Base-by-base conservation (phyloP, 35 echinoderm and acorn worm genomes). In the Ophiothrix spiculata region DNA sequence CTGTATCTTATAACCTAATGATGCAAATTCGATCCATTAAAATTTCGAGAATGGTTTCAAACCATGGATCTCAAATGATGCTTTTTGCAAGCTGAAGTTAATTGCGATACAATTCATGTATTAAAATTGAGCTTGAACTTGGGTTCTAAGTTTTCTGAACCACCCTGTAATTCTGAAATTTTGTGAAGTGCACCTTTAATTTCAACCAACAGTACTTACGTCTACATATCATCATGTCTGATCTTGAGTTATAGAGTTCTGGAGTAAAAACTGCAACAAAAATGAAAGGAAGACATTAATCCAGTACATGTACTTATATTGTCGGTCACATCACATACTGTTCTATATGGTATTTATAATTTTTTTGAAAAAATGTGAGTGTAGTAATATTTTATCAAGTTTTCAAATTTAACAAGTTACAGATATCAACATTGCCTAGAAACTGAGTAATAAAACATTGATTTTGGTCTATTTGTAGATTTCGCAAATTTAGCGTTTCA, bases 161-260 rank as follows among this genome's bases (percentile, higher is more conserved):
- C 19, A 15, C 33, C 0, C 75, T 17, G 1, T 31, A 77, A 0
- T 3, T 35, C 4, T 4, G 33, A 77, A 77, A 29, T 0, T 31
- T 13, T 17, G 0, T 17, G 37, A 54, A 81, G 40, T 29, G n/a
- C 1, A 29, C 3, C 40, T 79, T 79, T 38, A 32, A 33, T 32
- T n/a, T 79, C 77, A 79, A 0, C 1, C 23, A 54, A 81, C 19
- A 21, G 1, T 81, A 86, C 84, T 86, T 86, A 86, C 84, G 35
- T 86, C 75, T 37, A 41, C 84, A 86, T 40, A 75, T 56, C 23
- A 86, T 86, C 16, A 64, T 37, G 21, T 86, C 74, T 28, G 39
- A 31, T 23, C 19, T 34, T 17, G 21, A 25, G 16, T 8, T 8
- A 10, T 49, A 77, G 37, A 35, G 15, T 39, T 86, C 39, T 39